A percentile compares a stretch with the other conserved stretches of the same genome.
Conservation (phyloP, 2,113 vertebrate species). For the Heliornis fulica region DNA sequence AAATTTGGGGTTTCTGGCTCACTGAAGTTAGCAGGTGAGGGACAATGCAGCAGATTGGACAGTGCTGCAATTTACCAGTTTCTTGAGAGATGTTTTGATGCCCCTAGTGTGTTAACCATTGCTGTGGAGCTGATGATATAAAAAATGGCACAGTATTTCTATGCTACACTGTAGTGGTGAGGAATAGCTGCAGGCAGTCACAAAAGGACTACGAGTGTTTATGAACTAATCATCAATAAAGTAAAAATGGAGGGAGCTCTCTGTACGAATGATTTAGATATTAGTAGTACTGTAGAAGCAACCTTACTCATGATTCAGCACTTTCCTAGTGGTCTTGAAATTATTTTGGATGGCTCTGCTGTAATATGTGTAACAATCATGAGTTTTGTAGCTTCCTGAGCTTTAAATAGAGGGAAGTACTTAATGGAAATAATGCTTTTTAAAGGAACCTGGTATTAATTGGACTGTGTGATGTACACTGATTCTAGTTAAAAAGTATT, state of each 20-base stretch:
- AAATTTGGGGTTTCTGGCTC: neutral
- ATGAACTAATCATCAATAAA: neutral
- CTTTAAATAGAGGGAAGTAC: neutral
- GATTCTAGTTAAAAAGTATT: neutral
- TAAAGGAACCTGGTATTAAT: neutral
- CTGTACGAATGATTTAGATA: neutral
- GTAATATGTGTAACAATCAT: neutral
- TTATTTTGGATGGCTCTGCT: neutral
- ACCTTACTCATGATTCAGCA: neutral
- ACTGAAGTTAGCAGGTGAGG: neutral
- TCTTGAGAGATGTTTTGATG: neutral
- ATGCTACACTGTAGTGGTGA: fast-evolving
- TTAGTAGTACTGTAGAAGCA: neutral
- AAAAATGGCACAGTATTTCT: neutral
- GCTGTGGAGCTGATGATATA: neutral
- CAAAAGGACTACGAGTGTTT: neutral
- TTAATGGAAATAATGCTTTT: neutral
- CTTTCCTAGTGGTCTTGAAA: neutral
- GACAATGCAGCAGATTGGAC: neutral
- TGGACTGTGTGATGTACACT: fast-evolving
- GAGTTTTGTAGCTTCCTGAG: neutral
- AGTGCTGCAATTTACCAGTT: neutral
- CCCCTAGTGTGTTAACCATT: neutral
- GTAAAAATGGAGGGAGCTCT: neutral
- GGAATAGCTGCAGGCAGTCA: neutral